Base-by-base conservation (phyloP, 2,888 invertebrate species). In the Drosophila flavopinicola region DNA sequence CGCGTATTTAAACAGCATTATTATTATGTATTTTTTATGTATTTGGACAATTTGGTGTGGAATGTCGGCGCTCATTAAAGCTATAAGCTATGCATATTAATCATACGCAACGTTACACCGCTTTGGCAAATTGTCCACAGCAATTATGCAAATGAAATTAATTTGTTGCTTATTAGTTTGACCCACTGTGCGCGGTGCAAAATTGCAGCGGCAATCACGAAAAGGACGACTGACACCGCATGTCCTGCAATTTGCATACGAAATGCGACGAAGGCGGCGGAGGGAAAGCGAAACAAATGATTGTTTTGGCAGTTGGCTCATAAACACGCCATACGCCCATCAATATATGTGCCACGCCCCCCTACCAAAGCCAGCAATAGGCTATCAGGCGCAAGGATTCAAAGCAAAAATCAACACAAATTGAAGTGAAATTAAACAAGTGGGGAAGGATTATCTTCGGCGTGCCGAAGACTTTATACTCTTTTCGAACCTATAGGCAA, bases 91-190 rank as follows among this genome's bases (percentile, higher is more conserved):
- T 59, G 45, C 38, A 66, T 66, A 72, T 73, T 57, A 42, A 68
- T 69, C 59, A 73, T 76, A 48, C 73, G 59, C 59, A 53, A 3
- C 41, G 47, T 20, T 49, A 54, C 20, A 13, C 56, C 6, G 6
- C 17, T n/a, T n/a, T n/a, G 13, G 3, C 17, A 58, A 51, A 65
- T 48, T 74, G 61, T 35, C 29, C 11, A 42, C 32, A 32, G n/a
- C 60, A 72, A 56, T 58, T 73, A 61, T 53, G 65, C 73, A 75
- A 76, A 82, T 78, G 59, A 67, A 76, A 63, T 76, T 76, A 84
- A 73, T 75, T 75, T 78, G 70, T 75, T 78, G 47, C 63, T 78
- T 78, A 80, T 80, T 84, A 84, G 65, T 84, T 84, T 84, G 78
- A 84, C 66, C 79, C 78, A 70, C 58, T 78, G 70, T 52, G 48